Base-by-base conservation (phyloP, 2,888 invertebrate species). In the Altica lythri region DNA sequence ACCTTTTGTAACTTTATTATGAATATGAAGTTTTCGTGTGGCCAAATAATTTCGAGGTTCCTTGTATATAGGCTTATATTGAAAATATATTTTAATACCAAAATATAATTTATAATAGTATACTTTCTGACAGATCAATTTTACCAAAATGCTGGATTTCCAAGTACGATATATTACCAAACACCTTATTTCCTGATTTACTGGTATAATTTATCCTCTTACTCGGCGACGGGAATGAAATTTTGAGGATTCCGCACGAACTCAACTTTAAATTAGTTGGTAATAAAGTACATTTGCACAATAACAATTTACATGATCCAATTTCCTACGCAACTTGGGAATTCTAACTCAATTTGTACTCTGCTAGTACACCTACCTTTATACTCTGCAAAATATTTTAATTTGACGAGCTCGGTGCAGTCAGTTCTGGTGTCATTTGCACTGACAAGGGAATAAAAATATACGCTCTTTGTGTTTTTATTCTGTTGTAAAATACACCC, bases 291-390 rank as follows among this genome's bases (percentile, higher is more conserved):
- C 49, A 57, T 59, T 59, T 52, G 59, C 56, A 54, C 59, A 59
- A 57, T 59, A 57, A 59, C 53, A 52, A 55, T 59, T 59, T 59
- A 46, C 59, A 57, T 59, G 54, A 59, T 59, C 53, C 52, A 59
- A 59, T 59, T 59, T 47, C 42, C 32, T 18, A 16, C 6, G 17
- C 46, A 40, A 47, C 54, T 52, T 53, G 54, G 55, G 57, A 58
- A 53, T 58, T 60, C 52, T 34, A 57, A 60, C 58, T 56, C 45
- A 48, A 60, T 58, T 58, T 54, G 47, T 12, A 8, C 19, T n/a
- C 18, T 22, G 38, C 22, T 17, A 38, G 53, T 29, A 14, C 14
- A 52, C 27, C 48, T 49, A 52, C 52, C 55, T 55, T 44, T 53
- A 30, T 13, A 12, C 2, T 49, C 45, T 40, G 53, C 49, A 51